Conservation (phyloP, 2,888 invertebrate species). For the Stramonita haemastoma region DNA sequence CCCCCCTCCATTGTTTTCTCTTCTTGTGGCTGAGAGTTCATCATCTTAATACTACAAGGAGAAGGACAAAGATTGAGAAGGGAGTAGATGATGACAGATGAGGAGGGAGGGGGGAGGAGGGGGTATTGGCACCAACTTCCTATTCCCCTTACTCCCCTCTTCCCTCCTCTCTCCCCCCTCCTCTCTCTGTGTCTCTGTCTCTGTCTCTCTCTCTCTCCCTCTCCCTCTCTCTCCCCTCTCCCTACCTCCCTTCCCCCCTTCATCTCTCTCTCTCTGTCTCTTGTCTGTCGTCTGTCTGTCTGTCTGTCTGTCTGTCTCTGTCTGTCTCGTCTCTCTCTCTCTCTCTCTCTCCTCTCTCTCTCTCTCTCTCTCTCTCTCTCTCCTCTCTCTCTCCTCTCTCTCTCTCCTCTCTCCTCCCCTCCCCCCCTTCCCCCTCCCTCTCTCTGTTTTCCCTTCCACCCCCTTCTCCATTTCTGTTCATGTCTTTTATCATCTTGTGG, state of each 20-base stretch:
- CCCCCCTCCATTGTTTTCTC: no score
- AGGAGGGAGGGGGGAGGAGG: no score
- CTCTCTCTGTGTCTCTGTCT: neutral
- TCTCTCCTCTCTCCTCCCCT: neutral
- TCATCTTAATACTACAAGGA: no score
- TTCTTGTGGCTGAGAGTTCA: no score
- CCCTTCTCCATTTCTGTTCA: neutral
- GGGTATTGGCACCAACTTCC: no score
- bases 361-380: neutral
- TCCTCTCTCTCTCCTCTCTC: constrained; percentile 21
- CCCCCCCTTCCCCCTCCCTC: neutral
- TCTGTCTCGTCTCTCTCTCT: neutral
- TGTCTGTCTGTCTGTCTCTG: neutral
- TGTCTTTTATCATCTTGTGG: neutral
- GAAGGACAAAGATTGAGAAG: no score
- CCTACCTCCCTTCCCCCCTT: neutral
- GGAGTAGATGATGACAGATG: no score
- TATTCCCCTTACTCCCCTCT: neutral
- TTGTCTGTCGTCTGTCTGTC: constrained; percentile 11
- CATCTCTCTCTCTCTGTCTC: neutral
- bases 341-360: neutral
- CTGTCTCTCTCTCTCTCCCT: neutral
- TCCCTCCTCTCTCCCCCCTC: neutral
- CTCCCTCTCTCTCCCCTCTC: neutral
- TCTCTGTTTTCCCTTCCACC: neutral